phyloP scores from a whole-genome alignment of 1,140 invertebrate genomes.

The Luehdorfia chinensis region DNA sequence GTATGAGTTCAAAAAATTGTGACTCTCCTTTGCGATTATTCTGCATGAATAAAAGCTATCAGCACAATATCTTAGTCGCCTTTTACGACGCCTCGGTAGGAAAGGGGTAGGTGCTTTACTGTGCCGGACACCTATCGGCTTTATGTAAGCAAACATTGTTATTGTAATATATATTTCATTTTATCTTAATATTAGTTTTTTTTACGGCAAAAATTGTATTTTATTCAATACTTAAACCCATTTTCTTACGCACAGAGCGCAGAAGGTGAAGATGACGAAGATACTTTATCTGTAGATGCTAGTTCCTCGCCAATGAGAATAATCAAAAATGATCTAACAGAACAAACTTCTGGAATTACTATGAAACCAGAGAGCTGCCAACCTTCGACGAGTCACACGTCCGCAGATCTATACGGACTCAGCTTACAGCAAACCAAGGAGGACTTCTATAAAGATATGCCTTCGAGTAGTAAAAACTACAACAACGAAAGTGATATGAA shows the following conservation, averaged over 20 bases:
- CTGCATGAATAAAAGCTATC: too few relatives aligned
- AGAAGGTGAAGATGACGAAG: conserved; percentile 76
- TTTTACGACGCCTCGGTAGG: too few relatives aligned
- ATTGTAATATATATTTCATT: too few relatives aligned
- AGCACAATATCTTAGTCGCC: too few relatives aligned
- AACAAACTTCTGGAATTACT: conserved; percentile 16
- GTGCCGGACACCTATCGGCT: too few relatives aligned
- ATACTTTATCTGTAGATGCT: conserved; percentile 73
- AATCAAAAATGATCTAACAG: conserved; percentile 59
- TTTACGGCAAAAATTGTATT: too few relatives aligned
- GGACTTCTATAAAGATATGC: conserved; percentile 58
- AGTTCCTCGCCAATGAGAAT: conserved; percentile 48
- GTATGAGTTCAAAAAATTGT: too few relatives aligned
- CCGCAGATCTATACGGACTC: conserved; percentile 50
- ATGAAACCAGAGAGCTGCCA: conserved; percentile 24
- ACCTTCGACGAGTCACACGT: conserved; percentile 30
- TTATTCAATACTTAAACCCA: too few relatives aligned
- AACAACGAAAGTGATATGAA: conserved; percentile 47
- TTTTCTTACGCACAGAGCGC: conserved; percentile 63
- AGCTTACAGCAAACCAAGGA: conserved; percentile 59
- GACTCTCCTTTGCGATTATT: too few relatives aligned
- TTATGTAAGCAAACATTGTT: too few relatives aligned
- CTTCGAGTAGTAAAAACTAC: conserved; percentile 64
- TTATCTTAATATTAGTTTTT: too few relatives aligned
- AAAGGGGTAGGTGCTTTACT: too few relatives aligned